Evolutionary conservation across 2,888 invertebrate species (phyloP), one percentile per base, ranked within the genome.

Genomic region (Drosophila lutescens): DNA sequence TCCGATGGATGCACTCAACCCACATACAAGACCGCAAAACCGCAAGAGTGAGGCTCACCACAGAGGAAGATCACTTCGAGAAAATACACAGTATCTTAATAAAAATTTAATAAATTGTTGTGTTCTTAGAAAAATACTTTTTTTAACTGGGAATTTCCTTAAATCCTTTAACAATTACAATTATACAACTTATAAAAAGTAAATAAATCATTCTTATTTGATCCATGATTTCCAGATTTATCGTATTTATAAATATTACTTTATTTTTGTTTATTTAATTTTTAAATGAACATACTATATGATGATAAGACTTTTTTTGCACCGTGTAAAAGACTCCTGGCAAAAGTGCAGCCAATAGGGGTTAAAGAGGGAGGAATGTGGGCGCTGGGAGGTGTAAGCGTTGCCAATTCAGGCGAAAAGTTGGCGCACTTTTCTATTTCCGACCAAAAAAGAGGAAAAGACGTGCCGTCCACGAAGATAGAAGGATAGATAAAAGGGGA

Each of bases 371-470:
- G 17, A 4, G 32, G 41, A 53, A 9, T n/a, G 43, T 43, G 44
- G 34, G 43, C 17, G 60, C 23, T 23, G 36, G 41, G 79, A 63
- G 68, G 83, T 78, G 86, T 87, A 85, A 79, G 80, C 78, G 76
- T 73, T 85, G 85, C 80, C 85, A 85, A 88, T 85, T 80, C 77
- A 77, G 78, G 85, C 77, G 86, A 83, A 86, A 88, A 85, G 88
- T 85, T 85, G 86, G 85, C 84, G 85, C 86, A 83, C 88, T 85
- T 88, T 88, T 76, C 83, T 73, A 85, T 85, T 88, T 86, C 84
- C 88, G 78, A 76, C 61, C 78, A 44, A 66, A 59, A 70, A 67
- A 68, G 56, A 41, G 54, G 47, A 68, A 71, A 76, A 75, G 77
- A 80, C 77, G 77, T 84, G 85, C 79, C 66, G 23, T 15, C 66